phyloP scores from a whole-genome alignment of 2,888 invertebrate genomes.

The Epiblema foenella region DNA sequence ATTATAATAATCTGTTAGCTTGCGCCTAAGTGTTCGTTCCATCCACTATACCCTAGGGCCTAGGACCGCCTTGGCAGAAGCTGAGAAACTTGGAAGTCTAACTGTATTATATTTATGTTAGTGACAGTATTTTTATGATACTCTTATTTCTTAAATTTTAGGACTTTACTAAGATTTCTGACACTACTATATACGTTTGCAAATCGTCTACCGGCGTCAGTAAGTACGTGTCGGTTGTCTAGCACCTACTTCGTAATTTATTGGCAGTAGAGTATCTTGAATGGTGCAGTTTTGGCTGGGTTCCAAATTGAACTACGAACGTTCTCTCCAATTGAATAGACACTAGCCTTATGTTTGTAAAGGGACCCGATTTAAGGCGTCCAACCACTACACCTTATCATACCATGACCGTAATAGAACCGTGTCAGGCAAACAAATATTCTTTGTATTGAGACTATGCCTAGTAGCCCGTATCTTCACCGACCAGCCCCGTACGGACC shows the following conservation, averaged over 20 bases:
- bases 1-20: too few species aligned
- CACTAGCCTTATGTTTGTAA: constrained; percentile 35
- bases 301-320: constrained; percentile 64
- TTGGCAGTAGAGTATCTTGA: constrained; percentile 61
- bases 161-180: constrained; percentile 9
- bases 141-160: constrained; percentile 5
- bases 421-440: too few species aligned
- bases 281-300: constrained; percentile 61
- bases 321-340: constrained; percentile 58
- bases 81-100: background rate
- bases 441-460: too few species aligned
- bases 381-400: too few species aligned
- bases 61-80: background rate
- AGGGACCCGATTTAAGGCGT: constrained; percentile 3
- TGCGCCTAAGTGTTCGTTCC: too few species aligned
- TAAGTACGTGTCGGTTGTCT: constrained; percentile 32
- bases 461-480: too few species aligned
- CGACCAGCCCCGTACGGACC: too few species aligned
- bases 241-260: constrained; percentile 46
- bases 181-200: constrained; percentile 28
- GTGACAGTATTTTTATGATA: too few species aligned
- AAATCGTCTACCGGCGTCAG: constrained; percentile 19
- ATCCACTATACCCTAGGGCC: too few species aligned
- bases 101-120: too few species aligned
- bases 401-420: too few species aligned